Percentiles rank a stretch among this genome's conserved stretches.
phyloP scores from a whole-genome alignment of 2,888 invertebrate species.

The Physocephala rufipes region DNA sequence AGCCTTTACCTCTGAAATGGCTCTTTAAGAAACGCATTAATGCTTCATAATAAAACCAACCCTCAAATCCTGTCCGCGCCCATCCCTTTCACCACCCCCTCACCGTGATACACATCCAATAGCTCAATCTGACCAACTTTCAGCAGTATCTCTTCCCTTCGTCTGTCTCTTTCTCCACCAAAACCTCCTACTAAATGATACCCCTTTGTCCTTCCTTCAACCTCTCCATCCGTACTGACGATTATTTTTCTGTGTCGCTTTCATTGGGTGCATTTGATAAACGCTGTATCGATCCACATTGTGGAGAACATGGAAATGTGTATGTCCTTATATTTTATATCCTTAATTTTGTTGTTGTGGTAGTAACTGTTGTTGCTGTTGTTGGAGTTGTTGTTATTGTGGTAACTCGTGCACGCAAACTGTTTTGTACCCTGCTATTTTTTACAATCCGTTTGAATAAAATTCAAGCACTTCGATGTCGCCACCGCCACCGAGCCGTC shows the following conservation, averaged over 20 bases:
- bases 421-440: not conserved
- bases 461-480: constrained; percentile 21
- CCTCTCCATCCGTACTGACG: not conserved
- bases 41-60: not conserved
- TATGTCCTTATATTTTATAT: not conserved
- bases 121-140: not conserved
- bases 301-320: not conserved
- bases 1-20: not conserved
- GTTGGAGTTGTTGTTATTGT: constrained; percentile 9
- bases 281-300: constrained; percentile 12
- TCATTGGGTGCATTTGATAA: constrained; percentile 16
- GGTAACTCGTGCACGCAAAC: constrained; percentile 27
- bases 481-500: constrained; percentile 31
- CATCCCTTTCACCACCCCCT: not conserved
- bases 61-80: not conserved
- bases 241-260: not conserved
- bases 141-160: not conserved
- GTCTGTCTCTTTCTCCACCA: not conserved
- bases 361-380: constrained; percentile 2
- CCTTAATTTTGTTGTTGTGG: not conserved
- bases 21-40: constrained; percentile 4
- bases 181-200: not conserved
- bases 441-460: constrained; percentile 26
- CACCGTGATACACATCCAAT: not conserved
- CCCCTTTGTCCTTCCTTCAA: not conserved